Evolutionary conservation across 2,888 invertebrate genomes (phyloP).

Genomic region (Drosophila kanekoi): DNA sequence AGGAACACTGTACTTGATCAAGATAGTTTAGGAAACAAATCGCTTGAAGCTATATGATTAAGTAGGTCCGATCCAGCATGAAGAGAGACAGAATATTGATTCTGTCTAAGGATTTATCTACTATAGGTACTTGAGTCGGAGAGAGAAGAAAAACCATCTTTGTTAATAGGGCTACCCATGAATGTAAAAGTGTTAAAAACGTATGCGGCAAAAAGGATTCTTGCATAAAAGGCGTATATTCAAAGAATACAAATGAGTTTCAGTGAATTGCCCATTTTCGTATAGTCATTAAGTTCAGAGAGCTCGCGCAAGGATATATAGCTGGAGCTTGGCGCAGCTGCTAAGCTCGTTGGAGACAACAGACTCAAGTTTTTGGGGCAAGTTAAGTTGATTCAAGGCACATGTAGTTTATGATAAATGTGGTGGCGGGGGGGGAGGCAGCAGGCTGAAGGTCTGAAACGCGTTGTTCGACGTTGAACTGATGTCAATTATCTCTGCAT

Average conservation of each 20-base stretch:
- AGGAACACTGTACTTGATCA: too few species aligned
- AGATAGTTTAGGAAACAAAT: too few species aligned
- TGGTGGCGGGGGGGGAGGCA: background rate
- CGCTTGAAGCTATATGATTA: too few species aligned
- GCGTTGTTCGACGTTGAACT: slow-evolving; percentile 27
- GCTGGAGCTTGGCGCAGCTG: slow-evolving; percentile 6
- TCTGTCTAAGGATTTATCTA: too few species aligned
- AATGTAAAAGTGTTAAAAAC: too few species aligned
- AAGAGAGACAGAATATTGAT: too few species aligned
- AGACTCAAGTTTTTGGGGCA: slow-evolving; percentile 5
- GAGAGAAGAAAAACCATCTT: too few species aligned
- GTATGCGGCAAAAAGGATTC: too few species aligned
- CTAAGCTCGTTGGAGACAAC: background rate
- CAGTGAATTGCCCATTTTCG: background rate
- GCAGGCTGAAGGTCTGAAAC: slow-evolving; percentile 19
- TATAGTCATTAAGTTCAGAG: background rate
- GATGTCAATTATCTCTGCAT: slow-evolving; percentile 73
- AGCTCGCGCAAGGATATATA: background rate
- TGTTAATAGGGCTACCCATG: too few species aligned
- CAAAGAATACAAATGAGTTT: background rate
- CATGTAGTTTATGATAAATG: slow-evolving; percentile 43
- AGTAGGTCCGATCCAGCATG: too few species aligned
- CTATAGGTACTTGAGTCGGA: too few species aligned
- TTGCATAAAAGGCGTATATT: too few species aligned
- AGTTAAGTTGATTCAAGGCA: slow-evolving; percentile 33